Evolutionary conservation across 2,888 invertebrate genomes (phyloP).

Genomic region (Drosophila dives): DNA sequence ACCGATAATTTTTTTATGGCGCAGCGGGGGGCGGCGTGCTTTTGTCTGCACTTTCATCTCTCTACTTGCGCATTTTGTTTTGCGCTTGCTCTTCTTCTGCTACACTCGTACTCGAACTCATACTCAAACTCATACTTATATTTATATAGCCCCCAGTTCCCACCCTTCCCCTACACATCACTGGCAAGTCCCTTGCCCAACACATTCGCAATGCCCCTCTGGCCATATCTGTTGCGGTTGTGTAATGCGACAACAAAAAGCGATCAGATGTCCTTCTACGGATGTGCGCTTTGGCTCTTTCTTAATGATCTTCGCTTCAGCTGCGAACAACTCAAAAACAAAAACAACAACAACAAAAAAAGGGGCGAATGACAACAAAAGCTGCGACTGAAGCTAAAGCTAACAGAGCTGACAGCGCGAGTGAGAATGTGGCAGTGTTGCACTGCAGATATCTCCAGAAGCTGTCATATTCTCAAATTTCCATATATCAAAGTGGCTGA

Average conservation of each 20-base stretch:
- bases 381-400: slow-evolving; percentile 16
- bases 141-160: background rate
- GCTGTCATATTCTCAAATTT: slow-evolving; percentile 41
- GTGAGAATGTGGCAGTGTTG: slow-evolving; percentile 14
- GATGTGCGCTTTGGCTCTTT: slow-evolving; percentile 76
- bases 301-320: slow-evolving; percentile 72
- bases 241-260: slow-evolving; percentile 75
- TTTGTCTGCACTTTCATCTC: slow-evolving; percentile 72
- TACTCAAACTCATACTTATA: slow-evolving; percentile 32
- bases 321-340: slow-evolving; percentile 23
- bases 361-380: slow-evolving; percentile 15
- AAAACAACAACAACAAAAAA: slow-evolving; percentile 3
- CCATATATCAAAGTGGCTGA: slow-evolving; percentile 26
- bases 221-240: slow-evolving; percentile 61
- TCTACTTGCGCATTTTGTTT: slow-evolving; percentile 45
- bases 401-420: slow-evolving; percentile 20
- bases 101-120: slow-evolving; percentile 18
- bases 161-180: background rate
- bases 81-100: slow-evolving; percentile 31
- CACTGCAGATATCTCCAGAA: slow-evolving; percentile 25
- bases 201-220: slow-evolving; percentile 2
- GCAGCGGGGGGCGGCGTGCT: slow-evolving; percentile 34
- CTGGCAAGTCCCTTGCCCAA: background rate
- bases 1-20: slow-evolving; percentile 47
- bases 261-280: slow-evolving; percentile 84